Base-by-base conservation (phyloP, 2,888 invertebrate genomes). In the Campoletis raptor region DNA sequence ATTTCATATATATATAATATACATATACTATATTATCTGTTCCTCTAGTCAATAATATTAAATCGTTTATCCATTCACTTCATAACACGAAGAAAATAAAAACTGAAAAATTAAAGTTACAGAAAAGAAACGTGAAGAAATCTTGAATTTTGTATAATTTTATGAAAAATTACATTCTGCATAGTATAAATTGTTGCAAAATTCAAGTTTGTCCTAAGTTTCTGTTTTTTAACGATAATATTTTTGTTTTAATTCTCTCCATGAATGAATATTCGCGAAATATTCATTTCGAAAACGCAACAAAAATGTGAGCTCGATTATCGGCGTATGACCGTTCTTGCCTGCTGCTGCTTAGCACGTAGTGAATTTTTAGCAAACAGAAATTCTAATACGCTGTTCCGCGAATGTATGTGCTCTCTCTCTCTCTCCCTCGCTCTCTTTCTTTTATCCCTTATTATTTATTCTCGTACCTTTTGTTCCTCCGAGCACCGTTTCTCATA, bases 401-500 rank as follows among this genome's bases (percentile, higher is more conserved):
- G 40, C 70, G 30, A 57, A 45, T 67, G 40, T 37, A 45, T 48
- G 21, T 81, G 21, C 81, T 77, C 57, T 77, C 54, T 18, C n/a
- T 15, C 30, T 30, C 1, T 61, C 12, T 61, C 30, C 30, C 30
- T 30, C 30, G 18, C 81, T 77, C 57, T 77, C 54, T 18, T n/a
- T 15, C 30, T 61, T 15, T 61, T 30, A 30, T 30, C 30, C 30
- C 30, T 57, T 3, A 30, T 67, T 15, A 40, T 72, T 69, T n/a
- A 21, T 24, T 45, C 70, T 42, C 42, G 40, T 54, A 40, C 9
- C 57, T 74, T 78, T 77, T 52, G 30, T 30, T 77, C 12, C 74
- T 81, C 40, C 78, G 73, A 81, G 81, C 69, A 87, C 72, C 81
- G 78, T 64, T 83, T 77, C 54, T 48, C 69, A 61, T 83, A 64